Base-by-base conservation (phyloP, 2,113 vertebrate species). In the Phylloscopus trochiloides region DNA sequence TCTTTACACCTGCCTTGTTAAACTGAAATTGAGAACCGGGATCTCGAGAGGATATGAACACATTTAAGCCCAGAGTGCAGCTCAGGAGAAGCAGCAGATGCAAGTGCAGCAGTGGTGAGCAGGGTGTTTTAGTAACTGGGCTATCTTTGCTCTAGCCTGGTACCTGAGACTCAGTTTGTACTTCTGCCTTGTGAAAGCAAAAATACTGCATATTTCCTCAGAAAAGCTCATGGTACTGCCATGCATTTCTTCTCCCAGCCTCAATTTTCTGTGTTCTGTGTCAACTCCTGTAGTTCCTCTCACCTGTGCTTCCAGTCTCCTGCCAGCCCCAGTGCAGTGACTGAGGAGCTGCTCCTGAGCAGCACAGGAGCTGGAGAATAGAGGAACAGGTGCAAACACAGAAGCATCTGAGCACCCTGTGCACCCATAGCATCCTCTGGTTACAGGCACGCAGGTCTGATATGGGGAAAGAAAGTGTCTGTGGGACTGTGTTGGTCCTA, bases 381-480 rank as follows among this genome's bases (percentile, higher is more conserved):
- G 18, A 85, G 48, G 22, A 62, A 67, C 29, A 72, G 9, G 26
- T 34, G 31, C 1, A 6, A 88, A 72, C 0, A 4, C 20, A 65
- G 58, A 83, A 73, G 36, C 9, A 43, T 40, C 45, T 47, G 10
- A 80, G 59, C 36, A 43, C 19, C 19, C 22, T 2, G 0, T 17
- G 63, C 24, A 61, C 40, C 57, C 42, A 40, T 25, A 73, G 40
- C 48, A 51, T 36, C 16, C 21, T 67, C 72, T 7, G 8, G 48
- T 59, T 43, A 51, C 16, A 11, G 20, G 24, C 2, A 4, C 10
- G 28, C 0, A 0, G 36, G 28, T 59, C 28, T 36, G 28, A 61
- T 26, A 48, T 0, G 22, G 32, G 24, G 59, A 28, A 61, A 62
- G 32, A 29, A 34, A 36, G 24, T 32, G 20, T 11, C 38, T 43